phyloP scores from a whole-genome alignment of 1,140 invertebrate genomes.

The Drosophila saltans region DNA sequence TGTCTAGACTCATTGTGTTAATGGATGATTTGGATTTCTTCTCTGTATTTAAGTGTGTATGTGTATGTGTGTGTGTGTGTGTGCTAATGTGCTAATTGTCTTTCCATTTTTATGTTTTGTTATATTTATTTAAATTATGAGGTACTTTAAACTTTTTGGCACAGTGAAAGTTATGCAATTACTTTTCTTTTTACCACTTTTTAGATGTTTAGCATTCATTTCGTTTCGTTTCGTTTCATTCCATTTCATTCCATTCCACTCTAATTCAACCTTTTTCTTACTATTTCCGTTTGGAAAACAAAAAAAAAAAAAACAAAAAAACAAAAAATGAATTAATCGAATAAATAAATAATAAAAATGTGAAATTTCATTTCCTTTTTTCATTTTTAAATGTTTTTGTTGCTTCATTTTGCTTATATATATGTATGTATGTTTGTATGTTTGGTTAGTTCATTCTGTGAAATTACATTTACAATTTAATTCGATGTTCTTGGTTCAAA shows the following conservation, averaged over 20 bases:
- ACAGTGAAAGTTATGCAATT: slow-evolving; percentile 82
- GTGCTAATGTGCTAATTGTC: slow-evolving; percentile 9
- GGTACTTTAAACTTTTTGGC: slow-evolving; percentile 83
- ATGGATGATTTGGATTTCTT: slow-evolving; percentile 2
- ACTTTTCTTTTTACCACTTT: slow-evolving; percentile 54
- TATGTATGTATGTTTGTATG: neutral
- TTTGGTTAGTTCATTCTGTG: slow-evolving; percentile 27
- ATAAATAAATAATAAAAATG: slow-evolving; percentile 1
- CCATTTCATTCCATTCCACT: slow-evolving; percentile 8
- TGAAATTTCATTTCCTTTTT: slow-evolving; percentile 25
- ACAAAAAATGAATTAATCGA: neutral
- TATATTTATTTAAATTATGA: slow-evolving; percentile 82
- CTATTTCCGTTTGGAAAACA: slow-evolving; percentile 7
- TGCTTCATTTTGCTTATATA: slow-evolving; percentile 25
- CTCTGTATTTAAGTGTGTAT: neutral
- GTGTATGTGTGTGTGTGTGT: slow-evolving; percentile 29
- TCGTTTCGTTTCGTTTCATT: slow-evolving; percentile 35
- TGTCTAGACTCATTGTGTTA: slow-evolving; percentile 1
- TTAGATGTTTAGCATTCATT: slow-evolving; percentile 21
- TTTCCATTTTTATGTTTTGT: slow-evolving; percentile 40
- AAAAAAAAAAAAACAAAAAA: too few relatives aligned
- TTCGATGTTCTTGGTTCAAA: slow-evolving; percentile 83
- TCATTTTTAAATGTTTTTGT: neutral
- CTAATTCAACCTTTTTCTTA: slow-evolving; percentile 16
- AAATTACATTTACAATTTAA: slow-evolving; percentile 79